Conservation (phyloP, 2,888 invertebrate genomes). For the Rotaria socialis region DNA sequence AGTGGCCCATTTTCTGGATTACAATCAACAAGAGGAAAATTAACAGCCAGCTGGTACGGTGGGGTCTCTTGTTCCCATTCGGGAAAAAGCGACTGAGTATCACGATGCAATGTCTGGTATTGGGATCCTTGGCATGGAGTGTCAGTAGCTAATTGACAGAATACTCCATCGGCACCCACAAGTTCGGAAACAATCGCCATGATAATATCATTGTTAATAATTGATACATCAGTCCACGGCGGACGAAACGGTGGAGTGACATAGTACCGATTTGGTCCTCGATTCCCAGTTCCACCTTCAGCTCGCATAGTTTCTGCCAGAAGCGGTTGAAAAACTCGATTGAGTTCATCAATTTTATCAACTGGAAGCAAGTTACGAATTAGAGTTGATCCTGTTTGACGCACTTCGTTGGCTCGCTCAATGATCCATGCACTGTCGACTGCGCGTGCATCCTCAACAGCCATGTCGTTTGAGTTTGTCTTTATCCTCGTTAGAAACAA, state of each 20-base stretch:
- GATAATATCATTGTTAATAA: slow-evolving; percentile 25
- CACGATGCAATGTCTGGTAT: slow-evolving; percentile 6
- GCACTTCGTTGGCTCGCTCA: slow-evolving; percentile 16
- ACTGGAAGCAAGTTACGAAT: neutral
- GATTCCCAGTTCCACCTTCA: neutral
- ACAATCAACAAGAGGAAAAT: slow-evolving; percentile 8
- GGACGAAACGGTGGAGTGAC: neutral
- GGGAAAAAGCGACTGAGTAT: slow-evolving; percentile 28
- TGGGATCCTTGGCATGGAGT: neutral
- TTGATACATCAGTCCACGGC: neutral
- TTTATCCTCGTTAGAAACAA: neutral
- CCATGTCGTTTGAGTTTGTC: neutral
- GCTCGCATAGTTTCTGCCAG: neutral
- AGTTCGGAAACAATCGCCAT: slow-evolving; percentile 16
- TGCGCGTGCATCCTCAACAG: neutral
- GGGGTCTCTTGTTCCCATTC: slow-evolving; percentile 25
- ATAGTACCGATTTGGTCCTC: neutral
- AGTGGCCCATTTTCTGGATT: neutral
- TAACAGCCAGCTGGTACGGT: slow-evolving; percentile 1
- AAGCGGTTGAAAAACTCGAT: neutral
- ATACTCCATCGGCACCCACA: slow-evolving; percentile 5
- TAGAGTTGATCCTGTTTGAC: neutral
- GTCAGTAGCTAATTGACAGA: slow-evolving; percentile 12
- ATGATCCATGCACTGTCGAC: neutral
- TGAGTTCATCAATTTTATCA: slow-evolving; percentile 11